Percentiles rank a stretch among this genome's conserved stretches.
phyloP scores from a whole-genome alignment of 2,888 invertebrate species.

The Galeopsomyia nigrocyanea region DNA sequence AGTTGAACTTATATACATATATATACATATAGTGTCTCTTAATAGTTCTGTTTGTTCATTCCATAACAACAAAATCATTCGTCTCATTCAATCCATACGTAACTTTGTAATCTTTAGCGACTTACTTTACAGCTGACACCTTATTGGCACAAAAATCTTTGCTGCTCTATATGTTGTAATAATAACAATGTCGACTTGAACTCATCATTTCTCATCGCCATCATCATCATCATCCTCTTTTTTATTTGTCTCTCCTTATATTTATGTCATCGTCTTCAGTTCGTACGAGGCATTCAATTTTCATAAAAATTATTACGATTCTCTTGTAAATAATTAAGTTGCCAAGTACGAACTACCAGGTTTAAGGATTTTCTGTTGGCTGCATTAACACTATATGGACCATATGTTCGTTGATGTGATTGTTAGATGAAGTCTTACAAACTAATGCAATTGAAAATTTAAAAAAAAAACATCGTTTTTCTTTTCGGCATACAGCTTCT shows the following conservation, averaged over 20 bases:
- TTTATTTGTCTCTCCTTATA: constrained; percentile 2
- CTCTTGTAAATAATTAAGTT: not conserved
- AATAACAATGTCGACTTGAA: constrained; percentile 39
- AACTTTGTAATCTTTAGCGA: constrained; percentile 31
- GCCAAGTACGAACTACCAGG: constrained; percentile 31
- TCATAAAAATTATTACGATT: constrained; percentile 8
- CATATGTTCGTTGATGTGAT: constrained; percentile 1
- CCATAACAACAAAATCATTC: constrained; percentile 31
- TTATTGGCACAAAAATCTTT: constrained; percentile 31
- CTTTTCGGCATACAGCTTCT: constrained; percentile 19
- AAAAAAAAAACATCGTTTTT: no score
- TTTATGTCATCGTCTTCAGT: constrained; percentile 25
- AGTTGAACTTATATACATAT: constrained; percentile 12
- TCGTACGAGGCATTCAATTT: constrained; percentile 32
- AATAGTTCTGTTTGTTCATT: constrained; percentile 38
- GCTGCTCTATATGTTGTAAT: constrained; percentile 27
- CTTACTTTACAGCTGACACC: constrained; percentile 30
- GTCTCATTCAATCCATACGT: constrained; percentile 23
- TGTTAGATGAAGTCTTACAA: constrained; percentile 24
- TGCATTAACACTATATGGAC: constrained; percentile 24
- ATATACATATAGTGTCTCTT: constrained; percentile 19
- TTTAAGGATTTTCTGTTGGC: constrained; percentile 20
- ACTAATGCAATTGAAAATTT: constrained; percentile 18
- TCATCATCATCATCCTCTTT: constrained; percentile 17
- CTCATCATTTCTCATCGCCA: constrained; percentile 24